Evolutionary conservation across 2,113 vertebrate species (phyloP), one percentile per base, ranked within the genome.

Genomic region (Danio rerio): DNA sequence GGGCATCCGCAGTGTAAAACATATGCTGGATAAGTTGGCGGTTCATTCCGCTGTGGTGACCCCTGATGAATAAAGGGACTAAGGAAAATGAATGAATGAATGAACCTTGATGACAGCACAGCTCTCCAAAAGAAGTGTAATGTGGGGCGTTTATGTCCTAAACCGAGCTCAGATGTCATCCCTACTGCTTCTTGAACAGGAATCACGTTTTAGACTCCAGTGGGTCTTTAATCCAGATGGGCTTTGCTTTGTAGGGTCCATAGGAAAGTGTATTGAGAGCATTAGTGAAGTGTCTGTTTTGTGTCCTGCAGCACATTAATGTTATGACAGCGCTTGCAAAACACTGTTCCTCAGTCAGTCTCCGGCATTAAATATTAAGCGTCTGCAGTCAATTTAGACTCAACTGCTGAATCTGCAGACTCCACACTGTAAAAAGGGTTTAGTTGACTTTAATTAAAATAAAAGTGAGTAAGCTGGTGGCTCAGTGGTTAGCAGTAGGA

Each of bases 201-300:
- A n/a, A 68, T 18, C 40, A 18, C 16, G 42, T 9, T 73, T 73
- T 40, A 58, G 65, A 59, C 56, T 47, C 16, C 31, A 74, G 18
- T 74, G 40, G 0, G 18, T 45, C 73, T 76, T 59, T 15, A 61
- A 21, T 43, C 9, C 40, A 61, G n/a, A 75, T 61, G 73, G n/a
- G 12, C 21, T 21, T 76, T 45, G 42, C 43, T 21, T 45, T 76
- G 16, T 42, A 42, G 52, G 42, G n/a, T 43, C 15, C 56, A 42
- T 3, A 31, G 31, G 31, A 12, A 43, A 31, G 16, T 11, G 9
- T 58, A 31, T 58, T 61, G n/a, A 47, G 73, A 59, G 59, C 73
- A 47, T 76, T 76, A 47, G 8, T 42, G 5, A 47, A 75, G 15
- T 13, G 56, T 75, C 72, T 75, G 55, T 47, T 59, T 59, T 43